These are phyloP conservation scores for Diabrotica balteata DNA, from an alignment of 2,888 invertebrate species.

Conservation along the genomic window DNA sequence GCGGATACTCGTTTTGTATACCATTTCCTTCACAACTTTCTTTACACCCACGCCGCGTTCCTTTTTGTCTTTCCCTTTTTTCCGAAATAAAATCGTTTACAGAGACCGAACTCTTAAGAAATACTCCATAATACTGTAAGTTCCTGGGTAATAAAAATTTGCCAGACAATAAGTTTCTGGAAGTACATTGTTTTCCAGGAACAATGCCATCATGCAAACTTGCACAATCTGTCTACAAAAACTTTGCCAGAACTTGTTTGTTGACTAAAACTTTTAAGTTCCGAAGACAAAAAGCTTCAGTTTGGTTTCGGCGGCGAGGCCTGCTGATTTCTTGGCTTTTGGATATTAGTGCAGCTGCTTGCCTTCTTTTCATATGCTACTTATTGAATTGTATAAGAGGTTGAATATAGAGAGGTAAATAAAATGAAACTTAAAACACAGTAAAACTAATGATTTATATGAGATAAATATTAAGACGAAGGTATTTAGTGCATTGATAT, in stretches of 20 bases:
- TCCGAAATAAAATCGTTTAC: constrained; percentile 31
- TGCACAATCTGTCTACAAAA: constrained; percentile 53
- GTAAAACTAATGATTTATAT: too few relatives aligned
- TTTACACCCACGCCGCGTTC: neutral
- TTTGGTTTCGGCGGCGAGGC: constrained; percentile 25
- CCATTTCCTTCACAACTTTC: constrained; percentile 6
- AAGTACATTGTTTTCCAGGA: constrained; percentile 53
- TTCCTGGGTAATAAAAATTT: constrained; percentile 51
- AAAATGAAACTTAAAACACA: too few relatives aligned
- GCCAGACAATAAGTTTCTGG: constrained; percentile 50
- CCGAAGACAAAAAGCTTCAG: constrained; percentile 42
- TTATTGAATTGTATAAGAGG: neutral
- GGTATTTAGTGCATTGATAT: too few relatives aligned
- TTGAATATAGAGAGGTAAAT: too few relatives aligned
- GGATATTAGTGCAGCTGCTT: constrained; percentile 22
- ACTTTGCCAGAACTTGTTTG: constrained; percentile 47
- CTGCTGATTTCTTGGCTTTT: constrained; percentile 35
- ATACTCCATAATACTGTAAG: constrained; percentile 38
- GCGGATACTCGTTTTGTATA: constrained; percentile 5
- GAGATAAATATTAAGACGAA: too few relatives aligned
- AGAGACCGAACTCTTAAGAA: constrained; percentile 32
- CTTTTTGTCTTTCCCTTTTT: constrained; percentile 11
- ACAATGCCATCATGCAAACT: constrained; percentile 53
- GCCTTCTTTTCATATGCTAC: neutral
- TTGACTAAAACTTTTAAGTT: constrained; percentile 48